These are phyloP conservation scores for Campoletis sonorensis DNA, from an alignment of 1,140 invertebrate genomes.

Conservation along the genomic window DNA sequence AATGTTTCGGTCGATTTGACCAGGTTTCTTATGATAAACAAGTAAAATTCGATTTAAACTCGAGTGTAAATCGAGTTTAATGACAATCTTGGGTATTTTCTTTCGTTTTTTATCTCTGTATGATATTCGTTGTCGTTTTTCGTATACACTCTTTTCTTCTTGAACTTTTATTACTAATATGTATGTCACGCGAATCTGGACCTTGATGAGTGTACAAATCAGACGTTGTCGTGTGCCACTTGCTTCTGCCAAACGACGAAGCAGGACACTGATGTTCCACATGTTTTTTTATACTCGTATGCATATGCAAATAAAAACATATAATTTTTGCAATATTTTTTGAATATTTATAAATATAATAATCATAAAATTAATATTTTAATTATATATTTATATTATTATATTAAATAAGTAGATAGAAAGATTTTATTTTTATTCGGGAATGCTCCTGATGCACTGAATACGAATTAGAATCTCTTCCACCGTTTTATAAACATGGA, in stretches of 20 bases:
- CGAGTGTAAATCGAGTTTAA: too few relatives aligned
- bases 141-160: not conserved
- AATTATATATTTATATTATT: too few relatives aligned
- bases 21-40: too few relatives aligned
- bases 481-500: not conserved
- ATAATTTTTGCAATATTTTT: too few relatives aligned
- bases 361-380: too few relatives aligned
- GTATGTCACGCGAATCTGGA: not conserved
- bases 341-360: too few relatives aligned
- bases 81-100: not conserved
- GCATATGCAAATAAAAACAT: not conserved
- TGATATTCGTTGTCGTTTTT: not conserved
- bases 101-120: too few relatives aligned
- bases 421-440: not conserved
- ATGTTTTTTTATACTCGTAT: too few relatives aligned
- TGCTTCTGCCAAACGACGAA: slow-evolving; percentile 3
- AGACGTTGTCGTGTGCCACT: not conserved
- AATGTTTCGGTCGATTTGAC: too few relatives aligned
- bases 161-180: not conserved
- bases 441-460: not conserved
- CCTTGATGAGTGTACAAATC: not conserved
- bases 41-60: too few relatives aligned
- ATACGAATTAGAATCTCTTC: not conserved
- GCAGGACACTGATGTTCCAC: not conserved
- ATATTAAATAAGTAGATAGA: too few relatives aligned